Percentiles rank a stretch among this genome's conserved stretches.
Evolutionary conservation across 2,113 vertebrate genomes (phyloP).

Genomic region (Deroptyus accipitrinus): DNA sequence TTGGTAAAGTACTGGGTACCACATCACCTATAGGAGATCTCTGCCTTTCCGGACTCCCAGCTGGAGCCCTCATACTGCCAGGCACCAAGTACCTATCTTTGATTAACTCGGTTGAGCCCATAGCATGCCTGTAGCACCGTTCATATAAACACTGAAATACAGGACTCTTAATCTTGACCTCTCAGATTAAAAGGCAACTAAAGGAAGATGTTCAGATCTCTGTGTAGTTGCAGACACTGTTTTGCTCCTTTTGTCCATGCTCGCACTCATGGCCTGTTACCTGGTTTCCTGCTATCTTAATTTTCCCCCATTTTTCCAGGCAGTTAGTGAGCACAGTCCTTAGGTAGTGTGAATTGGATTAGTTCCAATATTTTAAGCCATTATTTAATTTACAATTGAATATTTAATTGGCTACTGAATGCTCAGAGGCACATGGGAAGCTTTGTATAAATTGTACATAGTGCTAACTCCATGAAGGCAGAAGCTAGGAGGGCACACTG

Average conservation of each 20-base stretch:
- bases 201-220: not conserved
- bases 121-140: not conserved
- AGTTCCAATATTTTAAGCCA: constrained; percentile 13
- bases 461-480: not conserved
- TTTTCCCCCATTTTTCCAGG: not conserved
- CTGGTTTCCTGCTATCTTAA: not conserved
- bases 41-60: not conserved
- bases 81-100: not conserved
- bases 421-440: not conserved
- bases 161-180: not conserved
- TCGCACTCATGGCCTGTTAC: not conserved
- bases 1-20: not conserved
- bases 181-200: not conserved
- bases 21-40: not conserved
- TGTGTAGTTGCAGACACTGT: not conserved
- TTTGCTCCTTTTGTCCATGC: accelerated
- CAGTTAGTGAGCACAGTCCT: not conserved
- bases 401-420: constrained; percentile 5
- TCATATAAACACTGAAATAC: not conserved
- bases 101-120: not conserved
- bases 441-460: not conserved
- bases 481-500: not conserved
- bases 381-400: constrained; percentile 27
- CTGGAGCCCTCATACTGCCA: not conserved
- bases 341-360: constrained; percentile 1